These are phyloP conservation scores for Plemyria rubiginata DNA, from an alignment of 2,888 invertebrate species.

Conservation along the genomic window DNA sequence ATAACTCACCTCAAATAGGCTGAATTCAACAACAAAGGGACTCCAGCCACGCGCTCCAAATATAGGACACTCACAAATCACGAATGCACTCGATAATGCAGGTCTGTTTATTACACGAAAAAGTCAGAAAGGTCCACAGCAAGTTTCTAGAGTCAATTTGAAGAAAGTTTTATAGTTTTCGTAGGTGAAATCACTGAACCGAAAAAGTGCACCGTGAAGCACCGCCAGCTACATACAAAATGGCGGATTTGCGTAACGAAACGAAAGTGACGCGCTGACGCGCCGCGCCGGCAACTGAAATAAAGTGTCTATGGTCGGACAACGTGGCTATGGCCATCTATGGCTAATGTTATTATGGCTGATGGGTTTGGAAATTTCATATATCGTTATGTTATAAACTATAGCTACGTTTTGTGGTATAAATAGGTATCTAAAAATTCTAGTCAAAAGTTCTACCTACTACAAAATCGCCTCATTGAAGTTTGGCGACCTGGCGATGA, in stretches of 20 bases:
- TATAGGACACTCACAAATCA: conserved; percentile 82
- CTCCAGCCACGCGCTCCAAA: conserved; percentile 85
- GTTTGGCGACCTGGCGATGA: too few relatives aligned
- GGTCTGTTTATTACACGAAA: conserved; percentile 67
- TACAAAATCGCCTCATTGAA: too few relatives aligned
- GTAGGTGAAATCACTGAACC: conserved; percentile 76
- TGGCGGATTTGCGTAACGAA: conserved; percentile 84
- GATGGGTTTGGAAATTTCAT: too few relatives aligned
- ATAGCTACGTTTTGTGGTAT: too few relatives aligned
- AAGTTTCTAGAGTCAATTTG: conserved; percentile 63
- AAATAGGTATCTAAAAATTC: too few relatives aligned
- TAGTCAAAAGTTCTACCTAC: too few relatives aligned
- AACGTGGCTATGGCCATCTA: conserved; percentile 30
- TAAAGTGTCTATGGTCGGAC: conserved; percentile 49
- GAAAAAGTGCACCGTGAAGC: conserved; percentile 78
- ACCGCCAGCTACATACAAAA: conserved; percentile 85
- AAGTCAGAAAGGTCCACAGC: conserved; percentile 66
- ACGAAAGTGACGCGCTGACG: conserved; percentile 83
- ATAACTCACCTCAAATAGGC: conserved; percentile 79
- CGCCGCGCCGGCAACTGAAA: conserved; percentile 72
- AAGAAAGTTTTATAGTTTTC: conserved; percentile 75
- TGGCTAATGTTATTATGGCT: not conserved
- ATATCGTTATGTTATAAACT: too few relatives aligned
- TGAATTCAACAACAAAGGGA: conserved; percentile 84
- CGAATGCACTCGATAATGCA: conserved; percentile 76